phyloP scores from a whole-genome alignment of 2,113 vertebrate species.

The Mastomys natalensis region DNA sequence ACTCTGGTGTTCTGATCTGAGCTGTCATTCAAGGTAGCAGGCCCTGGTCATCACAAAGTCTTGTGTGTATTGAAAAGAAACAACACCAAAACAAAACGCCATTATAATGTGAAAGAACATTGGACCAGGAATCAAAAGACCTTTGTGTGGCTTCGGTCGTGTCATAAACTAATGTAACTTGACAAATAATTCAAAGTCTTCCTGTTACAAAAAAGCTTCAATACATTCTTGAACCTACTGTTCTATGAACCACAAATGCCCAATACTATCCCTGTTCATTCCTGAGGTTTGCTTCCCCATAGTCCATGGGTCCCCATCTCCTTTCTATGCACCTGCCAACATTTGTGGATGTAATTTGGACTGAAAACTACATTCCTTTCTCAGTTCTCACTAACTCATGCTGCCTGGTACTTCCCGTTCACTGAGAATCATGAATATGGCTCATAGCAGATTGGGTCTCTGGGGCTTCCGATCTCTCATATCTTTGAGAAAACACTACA shows the following conservation, averaged over 20 bases:
- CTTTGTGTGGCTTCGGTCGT: background rate
- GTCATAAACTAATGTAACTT: background rate
- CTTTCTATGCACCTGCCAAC: background rate
- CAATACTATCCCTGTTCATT: background rate
- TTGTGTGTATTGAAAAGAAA: background rate
- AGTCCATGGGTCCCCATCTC: background rate
- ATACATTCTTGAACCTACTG: background rate
- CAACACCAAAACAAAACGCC: background rate
- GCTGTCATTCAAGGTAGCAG: background rate
- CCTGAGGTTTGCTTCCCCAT: background rate
- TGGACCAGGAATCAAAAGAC: conserved; percentile 28
- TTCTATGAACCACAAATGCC: conserved; percentile 5
- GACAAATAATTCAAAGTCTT: conserved; percentile 8
- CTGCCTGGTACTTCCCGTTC: background rate
- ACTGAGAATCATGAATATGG: background rate
- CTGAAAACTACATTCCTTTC: background rate
- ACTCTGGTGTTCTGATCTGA: background rate
- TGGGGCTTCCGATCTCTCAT: background rate
- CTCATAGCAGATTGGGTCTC: background rate
- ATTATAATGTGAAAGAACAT: background rate
- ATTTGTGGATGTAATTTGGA: background rate
- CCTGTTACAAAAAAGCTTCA: background rate
- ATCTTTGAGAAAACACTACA: background rate
- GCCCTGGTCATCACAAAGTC: background rate
- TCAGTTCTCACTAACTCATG: background rate